Conservation (phyloP, 2,888 invertebrate genomes). For the Agrotis exclamationis region DNA sequence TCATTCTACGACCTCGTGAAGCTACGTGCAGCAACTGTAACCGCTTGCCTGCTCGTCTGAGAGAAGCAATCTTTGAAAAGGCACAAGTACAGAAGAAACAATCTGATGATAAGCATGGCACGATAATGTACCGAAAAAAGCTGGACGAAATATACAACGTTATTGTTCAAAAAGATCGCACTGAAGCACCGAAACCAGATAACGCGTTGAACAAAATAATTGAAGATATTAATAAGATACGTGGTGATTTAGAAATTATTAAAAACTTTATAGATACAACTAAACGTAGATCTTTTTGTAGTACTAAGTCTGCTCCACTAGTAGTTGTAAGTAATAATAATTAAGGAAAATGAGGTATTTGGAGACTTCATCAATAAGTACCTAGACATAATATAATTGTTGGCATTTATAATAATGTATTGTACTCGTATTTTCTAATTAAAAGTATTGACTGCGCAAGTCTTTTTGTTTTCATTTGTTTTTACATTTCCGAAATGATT, state of each 20-base stretch:
- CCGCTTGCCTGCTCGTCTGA: conserved; percentile 76
- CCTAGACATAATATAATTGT: neutral
- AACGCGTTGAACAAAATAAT: conserved; percentile 23
- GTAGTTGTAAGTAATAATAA: conserved; percentile 13
- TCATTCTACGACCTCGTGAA: conserved; percentile 48
- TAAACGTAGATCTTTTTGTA: conserved; percentile 17
- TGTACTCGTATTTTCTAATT: neutral
- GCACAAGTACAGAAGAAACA: conserved; percentile 79
- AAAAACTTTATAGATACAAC: conserved; percentile 31
- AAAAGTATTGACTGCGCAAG: neutral
- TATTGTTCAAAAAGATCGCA: conserved; percentile 35
- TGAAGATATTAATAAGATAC: conserved; percentile 36
- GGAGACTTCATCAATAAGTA: neutral
- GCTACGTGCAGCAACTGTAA: conserved; percentile 64
- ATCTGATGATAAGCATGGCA: conserved; percentile 74
- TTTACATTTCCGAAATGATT: too few relatives aligned
- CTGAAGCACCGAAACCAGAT: neutral
- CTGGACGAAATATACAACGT: conserved; percentile 62
- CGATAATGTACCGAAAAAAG: conserved; percentile 70
- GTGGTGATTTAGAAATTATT: conserved; percentile 1
- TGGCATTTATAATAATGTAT: neutral
- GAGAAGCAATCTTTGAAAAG: conserved; percentile 82
- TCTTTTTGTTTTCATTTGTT: neutral
- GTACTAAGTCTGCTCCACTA: conserved; percentile 39
- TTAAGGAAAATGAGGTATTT: neutral